Percentiles rank a stretch among this genome's conserved stretches.
phyloP scores from a whole-genome alignment of 1,140 invertebrate genomes.

The Periplaneta americana region DNA sequence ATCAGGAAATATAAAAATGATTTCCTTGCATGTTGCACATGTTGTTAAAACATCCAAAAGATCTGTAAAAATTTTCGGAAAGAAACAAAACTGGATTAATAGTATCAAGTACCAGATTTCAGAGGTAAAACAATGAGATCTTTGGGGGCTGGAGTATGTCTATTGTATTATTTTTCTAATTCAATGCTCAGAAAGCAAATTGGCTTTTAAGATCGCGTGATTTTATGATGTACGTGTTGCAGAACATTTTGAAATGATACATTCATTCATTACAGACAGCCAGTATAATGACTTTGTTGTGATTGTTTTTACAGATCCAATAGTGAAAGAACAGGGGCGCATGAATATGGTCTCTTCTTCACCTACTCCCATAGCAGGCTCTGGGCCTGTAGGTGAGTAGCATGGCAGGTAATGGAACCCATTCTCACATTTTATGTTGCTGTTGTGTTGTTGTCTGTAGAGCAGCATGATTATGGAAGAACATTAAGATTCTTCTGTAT shows the following conservation, averaged over 20 bases:
- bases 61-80: too few relatives aligned
- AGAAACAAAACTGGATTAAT: too few relatives aligned
- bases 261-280: background rate
- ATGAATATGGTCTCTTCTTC: constrained; percentile 58
- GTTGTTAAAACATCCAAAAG: too few relatives aligned
- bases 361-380: constrained; percentile 62
- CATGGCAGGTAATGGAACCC: constrained; percentile 47
- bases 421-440: constrained; percentile 12
- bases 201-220: background rate
- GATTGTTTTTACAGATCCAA: constrained; percentile 58
- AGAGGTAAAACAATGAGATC: too few relatives aligned
- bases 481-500: too few relatives aligned
- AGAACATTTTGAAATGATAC: too few relatives aligned
- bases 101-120: too few relatives aligned
- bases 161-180: background rate
- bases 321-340: constrained; percentile 82
- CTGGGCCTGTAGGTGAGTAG: constrained; percentile 62
- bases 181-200: background rate
- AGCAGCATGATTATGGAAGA: too few relatives aligned
- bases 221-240: background rate
- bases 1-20: too few relatives aligned
- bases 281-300: too few relatives aligned
- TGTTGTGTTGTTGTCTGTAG: background rate
- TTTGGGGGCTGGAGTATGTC: too few relatives aligned
- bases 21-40: too few relatives aligned